phyloP scores from a whole-genome alignment of 1,140 invertebrate species.

The Calycopis cecrops region DNA sequence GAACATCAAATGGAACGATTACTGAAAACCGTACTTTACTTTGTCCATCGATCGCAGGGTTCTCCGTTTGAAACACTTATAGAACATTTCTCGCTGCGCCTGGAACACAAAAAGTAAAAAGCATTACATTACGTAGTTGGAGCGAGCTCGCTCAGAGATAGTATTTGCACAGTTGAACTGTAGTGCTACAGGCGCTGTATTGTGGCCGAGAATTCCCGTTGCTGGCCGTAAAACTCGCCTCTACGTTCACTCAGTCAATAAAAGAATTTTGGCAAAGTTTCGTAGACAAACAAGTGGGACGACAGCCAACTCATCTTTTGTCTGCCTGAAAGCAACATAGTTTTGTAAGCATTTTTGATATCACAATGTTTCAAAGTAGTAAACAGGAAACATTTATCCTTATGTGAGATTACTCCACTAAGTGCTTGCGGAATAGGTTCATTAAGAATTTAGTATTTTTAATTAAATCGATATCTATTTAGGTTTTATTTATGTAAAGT shows the following conservation, averaged over 20 bases:
- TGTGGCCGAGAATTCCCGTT: constrained; percentile 48
- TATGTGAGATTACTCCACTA: constrained; percentile 23
- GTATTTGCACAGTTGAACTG: constrained; percentile 33
- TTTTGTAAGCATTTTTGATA: constrained; percentile 64
- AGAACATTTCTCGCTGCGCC: constrained; percentile 10
- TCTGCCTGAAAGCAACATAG: constrained; percentile 65
- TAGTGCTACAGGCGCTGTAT: constrained; percentile 36
- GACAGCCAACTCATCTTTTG: constrained; percentile 72
- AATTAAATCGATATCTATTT: no score
- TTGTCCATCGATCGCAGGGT: neutral
- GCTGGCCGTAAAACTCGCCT: constrained; percentile 55
- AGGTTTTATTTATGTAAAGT: no score
- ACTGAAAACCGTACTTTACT: neutral
- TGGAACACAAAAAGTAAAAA: constrained; percentile 14
- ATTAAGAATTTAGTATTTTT: neutral
- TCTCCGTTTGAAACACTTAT: constrained; percentile 8
- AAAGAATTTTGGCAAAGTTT: constrained; percentile 74
- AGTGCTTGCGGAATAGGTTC: neutral
- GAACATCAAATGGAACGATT: constrained; percentile 25
- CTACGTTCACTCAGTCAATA: constrained; percentile 68
- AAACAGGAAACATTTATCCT: constrained; percentile 40
- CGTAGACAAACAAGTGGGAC: constrained; percentile 72
- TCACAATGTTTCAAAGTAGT: constrained; percentile 49
- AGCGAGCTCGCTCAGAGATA: constrained; percentile 14
- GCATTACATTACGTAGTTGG: constrained; percentile 10